phyloP scores from a whole-genome alignment of 2,113 vertebrate genomes.

The Sylvia atricapilla region DNA sequence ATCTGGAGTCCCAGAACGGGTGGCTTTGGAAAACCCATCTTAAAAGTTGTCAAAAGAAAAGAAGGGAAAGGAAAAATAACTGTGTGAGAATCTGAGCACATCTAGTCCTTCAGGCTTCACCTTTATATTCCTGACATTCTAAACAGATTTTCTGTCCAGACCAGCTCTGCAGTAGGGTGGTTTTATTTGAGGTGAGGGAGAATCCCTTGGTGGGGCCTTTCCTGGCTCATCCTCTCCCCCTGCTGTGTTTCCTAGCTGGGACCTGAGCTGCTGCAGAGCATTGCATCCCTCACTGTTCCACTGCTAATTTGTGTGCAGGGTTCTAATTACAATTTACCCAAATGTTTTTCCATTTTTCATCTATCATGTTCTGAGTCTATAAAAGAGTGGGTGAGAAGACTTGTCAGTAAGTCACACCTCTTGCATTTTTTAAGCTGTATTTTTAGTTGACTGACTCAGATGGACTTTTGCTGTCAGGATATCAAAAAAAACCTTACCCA shows the following conservation, averaged over 20 bases:
- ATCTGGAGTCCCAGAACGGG: neutral
- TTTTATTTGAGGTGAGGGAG: neutral
- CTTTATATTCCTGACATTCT: neutral
- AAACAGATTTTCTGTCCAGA: neutral
- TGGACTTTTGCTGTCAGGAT: constrained; percentile 57
- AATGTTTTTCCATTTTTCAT: constrained; percentile 65
- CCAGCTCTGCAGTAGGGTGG: neutral
- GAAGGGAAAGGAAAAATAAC: neutral
- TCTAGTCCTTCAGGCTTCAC: neutral
- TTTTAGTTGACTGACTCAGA: constrained; percentile 68
- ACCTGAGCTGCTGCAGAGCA: neutral
- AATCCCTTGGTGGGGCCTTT: neutral
- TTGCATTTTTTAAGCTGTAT: constrained; percentile 53
- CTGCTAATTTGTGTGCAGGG: constrained; percentile 44
- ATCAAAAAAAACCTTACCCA: constrained; percentile 21
- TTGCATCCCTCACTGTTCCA: neutral
- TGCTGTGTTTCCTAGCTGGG: neutral
- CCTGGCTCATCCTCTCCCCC: neutral
- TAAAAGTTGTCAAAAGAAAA: neutral
- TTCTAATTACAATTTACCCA: constrained; percentile 61
- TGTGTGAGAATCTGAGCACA: neutral
- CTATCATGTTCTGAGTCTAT: constrained; percentile 59
- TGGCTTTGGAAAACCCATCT: neutral
- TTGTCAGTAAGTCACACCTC: constrained; percentile 69
- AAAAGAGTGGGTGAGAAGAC: constrained; percentile 61